A percentile compares a stretch with the other conserved stretches of the same genome.
These are phyloP conservation scores for Andrena cerasifolii DNA, from an alignment of 1,140 invertebrate species.

Conservation along the genomic window DNA sequence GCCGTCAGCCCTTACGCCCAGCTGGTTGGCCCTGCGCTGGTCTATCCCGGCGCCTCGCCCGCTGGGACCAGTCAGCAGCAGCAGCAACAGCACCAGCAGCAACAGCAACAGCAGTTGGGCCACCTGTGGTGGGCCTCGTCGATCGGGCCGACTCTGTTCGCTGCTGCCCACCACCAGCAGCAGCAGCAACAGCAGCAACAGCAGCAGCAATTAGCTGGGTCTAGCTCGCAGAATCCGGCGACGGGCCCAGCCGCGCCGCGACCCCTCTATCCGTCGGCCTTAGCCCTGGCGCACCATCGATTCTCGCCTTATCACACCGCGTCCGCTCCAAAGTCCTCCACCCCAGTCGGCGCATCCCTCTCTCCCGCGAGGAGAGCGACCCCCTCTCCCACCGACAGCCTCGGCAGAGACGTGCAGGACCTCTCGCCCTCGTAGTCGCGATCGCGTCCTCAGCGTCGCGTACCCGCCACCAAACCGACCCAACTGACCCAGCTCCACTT, in stretches of 20 bases:
- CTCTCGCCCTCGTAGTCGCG: slow-evolving; percentile 80
- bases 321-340: slow-evolving; percentile 70
- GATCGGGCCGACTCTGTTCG: slow-evolving; percentile 78
- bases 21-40: slow-evolving; percentile 79
- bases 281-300: slow-evolving; percentile 78
- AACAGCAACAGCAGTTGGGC: slow-evolving; percentile 73
- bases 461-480: background rate
- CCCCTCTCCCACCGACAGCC: slow-evolving; percentile 79
- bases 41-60: slow-evolving; percentile 76
- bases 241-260: slow-evolving; percentile 79
- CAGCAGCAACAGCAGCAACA: slow-evolving; percentile 74
- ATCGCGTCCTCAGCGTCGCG: background rate
- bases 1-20: slow-evolving; percentile 83
- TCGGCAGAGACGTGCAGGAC: slow-evolving; percentile 78
- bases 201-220: slow-evolving; percentile 73
- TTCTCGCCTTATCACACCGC: slow-evolving; percentile 81
- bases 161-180: slow-evolving; percentile 78
- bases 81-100: slow-evolving; percentile 72
- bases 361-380: slow-evolving; percentile 78
- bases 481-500: background rate
- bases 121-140: slow-evolving; percentile 81
- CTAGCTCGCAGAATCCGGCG: slow-evolving; percentile 70
- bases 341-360: slow-evolving; percentile 71
- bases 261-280: slow-evolving; percentile 80
- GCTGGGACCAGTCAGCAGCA: slow-evolving; percentile 75